A percentile compares a stretch with the other conserved stretches of the same genome.
phyloP scores from a whole-genome alignment of 2,888 invertebrate species.

The Tipula confusa region DNA sequence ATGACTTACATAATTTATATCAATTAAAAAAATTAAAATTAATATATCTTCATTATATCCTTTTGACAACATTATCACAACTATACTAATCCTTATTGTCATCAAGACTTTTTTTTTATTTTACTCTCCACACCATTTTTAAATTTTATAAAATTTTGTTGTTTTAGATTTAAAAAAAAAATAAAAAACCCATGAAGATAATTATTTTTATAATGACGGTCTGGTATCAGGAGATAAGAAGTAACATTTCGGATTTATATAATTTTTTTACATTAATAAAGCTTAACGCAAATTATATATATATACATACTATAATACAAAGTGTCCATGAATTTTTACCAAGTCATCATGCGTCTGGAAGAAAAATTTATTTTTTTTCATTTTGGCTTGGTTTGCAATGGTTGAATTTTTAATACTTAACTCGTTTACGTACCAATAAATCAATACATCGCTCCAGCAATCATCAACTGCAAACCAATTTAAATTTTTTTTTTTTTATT shows the following conservation, averaged over 20 bases:
- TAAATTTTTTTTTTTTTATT: not conserved
- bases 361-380: too few relatives aligned
- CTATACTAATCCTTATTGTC: constrained; percentile 16
- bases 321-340: not conserved
- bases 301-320: too few relatives aligned
- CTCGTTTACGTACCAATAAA: not conserved
- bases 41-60: constrained; percentile 12
- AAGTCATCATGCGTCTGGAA: not conserved
- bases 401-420: too few relatives aligned
- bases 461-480: not conserved
- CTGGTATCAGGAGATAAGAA: constrained; percentile 6
- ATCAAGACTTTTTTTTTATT: not conserved
- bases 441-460: not conserved
- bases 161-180: not conserved
- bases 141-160: not conserved
- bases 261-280: not conserved
- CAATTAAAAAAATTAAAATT: constrained; percentile 12
- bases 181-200: not conserved
- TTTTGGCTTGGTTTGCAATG: too few relatives aligned
- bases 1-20: not conserved
- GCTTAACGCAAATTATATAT: not conserved
- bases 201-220: constrained; percentile 25
- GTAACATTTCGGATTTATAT: not conserved
- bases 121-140: not conserved
- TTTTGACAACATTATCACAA: constrained; percentile 3